Conservation (phyloP, 1,140 invertebrate species). For the Dreissena rostriformis region DNA sequence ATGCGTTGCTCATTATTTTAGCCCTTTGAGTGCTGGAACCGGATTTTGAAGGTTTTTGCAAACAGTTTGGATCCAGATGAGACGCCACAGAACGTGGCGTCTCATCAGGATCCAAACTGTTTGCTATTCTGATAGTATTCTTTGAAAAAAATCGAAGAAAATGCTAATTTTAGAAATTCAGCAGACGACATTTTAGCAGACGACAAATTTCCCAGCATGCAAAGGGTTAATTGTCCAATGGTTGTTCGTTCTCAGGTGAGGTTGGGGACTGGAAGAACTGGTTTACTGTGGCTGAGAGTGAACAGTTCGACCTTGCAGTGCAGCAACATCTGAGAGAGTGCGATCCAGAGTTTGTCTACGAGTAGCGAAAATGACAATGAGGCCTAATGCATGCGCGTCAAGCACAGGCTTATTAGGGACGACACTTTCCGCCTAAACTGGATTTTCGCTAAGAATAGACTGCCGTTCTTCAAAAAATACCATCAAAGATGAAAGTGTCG, state of each 20-base stretch:
- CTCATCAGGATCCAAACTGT: too few relatives aligned
- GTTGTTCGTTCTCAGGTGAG: conserved; percentile 51
- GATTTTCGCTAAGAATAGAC: background rate
- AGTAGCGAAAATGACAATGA: background rate
- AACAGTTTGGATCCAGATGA: too few relatives aligned
- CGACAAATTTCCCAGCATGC: too few relatives aligned
- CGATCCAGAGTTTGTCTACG: conserved; percentile 9
- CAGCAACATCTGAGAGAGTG: background rate
- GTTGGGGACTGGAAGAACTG: conserved; percentile 69
- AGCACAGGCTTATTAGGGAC: too few relatives aligned
- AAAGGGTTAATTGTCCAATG: background rate
- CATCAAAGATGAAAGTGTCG: background rate
- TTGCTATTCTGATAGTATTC: too few relatives aligned
- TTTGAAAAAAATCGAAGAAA: too few relatives aligned
- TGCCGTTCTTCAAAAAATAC: background rate
- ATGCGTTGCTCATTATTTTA: too few relatives aligned
- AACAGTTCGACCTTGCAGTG: conserved; percentile 49
- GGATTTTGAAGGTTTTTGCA: too few relatives aligned
- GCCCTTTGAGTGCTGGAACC: too few relatives aligned
- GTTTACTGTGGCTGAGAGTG: conserved; percentile 59
- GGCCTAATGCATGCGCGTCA: background rate
- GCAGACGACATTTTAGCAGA: too few relatives aligned
- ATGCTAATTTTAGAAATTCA: too few relatives aligned
- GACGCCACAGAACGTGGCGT: too few relatives aligned
- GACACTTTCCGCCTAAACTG: background rate